phyloP scores from a whole-genome alignment of 1,140 invertebrate species.

The Pseudomyrmex cubaensis region DNA sequence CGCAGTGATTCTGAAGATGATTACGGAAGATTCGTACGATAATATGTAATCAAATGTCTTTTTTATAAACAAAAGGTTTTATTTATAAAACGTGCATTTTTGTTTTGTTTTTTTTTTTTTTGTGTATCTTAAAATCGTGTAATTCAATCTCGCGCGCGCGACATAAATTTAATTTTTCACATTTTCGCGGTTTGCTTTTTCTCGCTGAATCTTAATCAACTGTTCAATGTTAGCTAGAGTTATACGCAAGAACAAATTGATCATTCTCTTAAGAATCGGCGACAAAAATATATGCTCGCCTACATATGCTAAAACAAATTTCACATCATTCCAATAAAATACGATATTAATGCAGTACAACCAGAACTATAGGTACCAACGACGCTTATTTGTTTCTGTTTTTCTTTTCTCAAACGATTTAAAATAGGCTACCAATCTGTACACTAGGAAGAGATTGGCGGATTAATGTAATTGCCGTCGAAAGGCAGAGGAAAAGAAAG shows the following conservation, averaged over 20 bases:
- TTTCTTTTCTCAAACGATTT: constrained; percentile 32
- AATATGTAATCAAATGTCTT: no score
- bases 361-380: constrained; percentile 62
- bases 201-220: background rate
- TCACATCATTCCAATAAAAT: constrained; percentile 49
- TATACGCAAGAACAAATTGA: constrained; percentile 21
- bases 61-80: no score
- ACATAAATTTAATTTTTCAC: background rate
- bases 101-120: no score
- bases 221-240: constrained; percentile 21
- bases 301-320: constrained; percentile 23
- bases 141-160: no score
- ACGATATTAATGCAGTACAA: constrained; percentile 55
- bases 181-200: background rate
- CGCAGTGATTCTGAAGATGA: no score
- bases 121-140: no score
- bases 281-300: constrained; percentile 16
- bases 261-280: constrained; percentile 21
- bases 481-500: constrained; percentile 34
- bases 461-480: constrained; percentile 13
- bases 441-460: constrained; percentile 50
- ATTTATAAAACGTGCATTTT: no score
- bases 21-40: no score
- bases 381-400: background rate
- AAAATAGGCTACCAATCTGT: constrained; percentile 39